Evolutionary conservation across 2,888 invertebrate species (phyloP).

Genomic region (Proisotoma minuta): DNA sequence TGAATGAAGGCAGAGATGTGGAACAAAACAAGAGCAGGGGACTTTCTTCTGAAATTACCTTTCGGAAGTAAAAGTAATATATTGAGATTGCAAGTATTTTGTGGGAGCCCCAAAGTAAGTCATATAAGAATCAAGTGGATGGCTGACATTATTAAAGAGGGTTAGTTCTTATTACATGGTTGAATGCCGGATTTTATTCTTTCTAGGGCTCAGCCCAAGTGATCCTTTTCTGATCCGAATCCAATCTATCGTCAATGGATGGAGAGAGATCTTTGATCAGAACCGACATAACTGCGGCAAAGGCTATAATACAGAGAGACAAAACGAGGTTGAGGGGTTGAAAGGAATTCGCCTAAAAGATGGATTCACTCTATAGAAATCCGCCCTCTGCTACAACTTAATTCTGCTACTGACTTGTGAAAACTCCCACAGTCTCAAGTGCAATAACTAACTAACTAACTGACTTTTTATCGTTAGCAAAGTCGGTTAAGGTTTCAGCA

Average conservation of each 20-base stretch:
- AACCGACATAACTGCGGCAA: no score
- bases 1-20: conserved; percentile 14
- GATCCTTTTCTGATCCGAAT: conserved; percentile 11
- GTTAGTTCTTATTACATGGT: conserved; percentile 23
- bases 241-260: conserved; percentile 11
- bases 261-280: conserved; percentile 12
- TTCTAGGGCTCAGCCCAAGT: not conserved
- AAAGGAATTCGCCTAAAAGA: no score
- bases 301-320: no score
- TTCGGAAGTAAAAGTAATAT: conserved; percentile 12
- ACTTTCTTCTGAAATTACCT: conserved; percentile 10
- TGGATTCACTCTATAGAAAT: no score
- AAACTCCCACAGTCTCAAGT: no score
- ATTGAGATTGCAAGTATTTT: conserved; percentile 10
- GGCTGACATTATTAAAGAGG: conserved; percentile 28
- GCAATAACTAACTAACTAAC: no score
- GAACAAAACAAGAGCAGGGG: not conserved
- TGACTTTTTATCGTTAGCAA: no score
- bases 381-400: no score
- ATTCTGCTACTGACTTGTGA: no score
- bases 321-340: no score
- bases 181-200: conserved; percentile 14
- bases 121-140: conserved; percentile 18
- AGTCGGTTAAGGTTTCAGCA: no score
- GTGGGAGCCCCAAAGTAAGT: not conserved